Base-by-base conservation (phyloP, 53 echinoderm and acorn worm species). In the Actinopyga echinites region DNA sequence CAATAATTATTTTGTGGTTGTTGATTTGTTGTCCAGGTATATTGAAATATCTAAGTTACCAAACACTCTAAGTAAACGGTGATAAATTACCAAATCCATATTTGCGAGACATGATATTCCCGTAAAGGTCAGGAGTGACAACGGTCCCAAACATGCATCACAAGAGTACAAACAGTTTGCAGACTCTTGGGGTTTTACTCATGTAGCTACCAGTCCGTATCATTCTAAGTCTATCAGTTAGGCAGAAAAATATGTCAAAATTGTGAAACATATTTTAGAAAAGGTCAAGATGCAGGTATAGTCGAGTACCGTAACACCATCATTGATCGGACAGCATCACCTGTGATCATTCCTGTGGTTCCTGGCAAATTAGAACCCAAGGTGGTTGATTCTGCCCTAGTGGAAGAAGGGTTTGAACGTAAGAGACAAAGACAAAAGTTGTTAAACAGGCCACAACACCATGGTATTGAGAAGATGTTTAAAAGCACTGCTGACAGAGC, bases 11-110 rank as follows among this genome's bases (percentile, higher is more conserved):
- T 68, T 90, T 0, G n/a, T 88, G 5, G 79, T 88, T 25, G 81
- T 93, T 12, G 88, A 93, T 65, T 93, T 88, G 35, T 91, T 82
- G n/a, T n/a, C n/a, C n/a, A n/a, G 64, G 20, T 91, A 58, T 35
- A 85, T 85, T 45, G 89, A 89, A 54, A 86, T 90, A 2, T 53
- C 55, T 15, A 59, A 65, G 20, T 68, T n/a, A n/a, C n/a, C n/a
- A n/a, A n/a, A n/a, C n/a, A n/a, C 29, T 36, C 53, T 7, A 36
- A 56, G 22, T 45, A 74, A 19, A 40, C 67, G 8, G 83, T 83
- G 1, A 85, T 89, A 5, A 63, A 43, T 23, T 28, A 45, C 77
- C 49, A 85, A 85, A 43, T 80, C 85, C 15, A 82, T 67, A 6
- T 89, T 89, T 30, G 89, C 80, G 8, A 66, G 84, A 56, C 85